Evolutionary conservation across 2,888 invertebrate species (phyloP).

Genomic region (Carcina quercana): DNA sequence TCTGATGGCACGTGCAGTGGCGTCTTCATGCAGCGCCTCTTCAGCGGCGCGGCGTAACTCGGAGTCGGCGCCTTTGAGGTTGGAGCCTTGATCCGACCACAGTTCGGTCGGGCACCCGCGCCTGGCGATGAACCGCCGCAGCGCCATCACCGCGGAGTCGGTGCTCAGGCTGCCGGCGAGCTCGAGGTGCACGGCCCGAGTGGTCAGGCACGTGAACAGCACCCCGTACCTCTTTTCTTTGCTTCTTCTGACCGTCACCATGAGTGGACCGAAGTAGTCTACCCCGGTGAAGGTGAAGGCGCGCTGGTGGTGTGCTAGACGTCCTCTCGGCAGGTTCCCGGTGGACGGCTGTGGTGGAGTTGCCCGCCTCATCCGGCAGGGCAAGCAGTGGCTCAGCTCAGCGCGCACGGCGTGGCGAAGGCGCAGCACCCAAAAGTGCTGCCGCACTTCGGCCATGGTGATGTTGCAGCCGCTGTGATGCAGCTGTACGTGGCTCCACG

Average conservation of each 20-base stretch:
- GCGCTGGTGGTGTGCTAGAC: slow-evolving; percentile 1
- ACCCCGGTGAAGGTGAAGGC: slow-evolving; percentile 8
- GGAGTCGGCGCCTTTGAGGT: slow-evolving; percentile 6
- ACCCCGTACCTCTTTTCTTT: slow-evolving; percentile 1
- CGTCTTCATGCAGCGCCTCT: slow-evolving; percentile 1
- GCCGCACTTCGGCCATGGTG: slow-evolving; percentile 4
- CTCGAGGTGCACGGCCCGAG: slow-evolving; percentile 2
- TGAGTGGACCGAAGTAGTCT: slow-evolving; percentile 11
- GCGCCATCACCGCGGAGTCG: slow-evolving; percentile 8
- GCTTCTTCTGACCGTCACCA: slow-evolving; percentile 1
- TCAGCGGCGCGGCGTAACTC: no score
- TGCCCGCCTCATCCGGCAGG: background rate
- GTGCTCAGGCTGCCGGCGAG: background rate
- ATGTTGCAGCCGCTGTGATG: slow-evolving; percentile 5
- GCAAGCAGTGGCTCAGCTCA: background rate
- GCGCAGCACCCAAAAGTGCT: background rate
- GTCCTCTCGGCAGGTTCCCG: background rate
- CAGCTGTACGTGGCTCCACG: background rate
- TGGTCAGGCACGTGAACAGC: slow-evolving; percentile 3
- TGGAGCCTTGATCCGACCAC: slow-evolving; percentile 9
- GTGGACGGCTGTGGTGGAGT: background rate
- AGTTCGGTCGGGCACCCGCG: slow-evolving; percentile 3
- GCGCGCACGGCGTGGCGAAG: slow-evolving; percentile 1
- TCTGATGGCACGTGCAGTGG: slow-evolving; percentile 6
- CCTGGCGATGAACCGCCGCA: slow-evolving; percentile 1